Evolutionary conservation across 2,797 vertebrate species (phyloP).

Genomic region (Anas acuta): DNA sequence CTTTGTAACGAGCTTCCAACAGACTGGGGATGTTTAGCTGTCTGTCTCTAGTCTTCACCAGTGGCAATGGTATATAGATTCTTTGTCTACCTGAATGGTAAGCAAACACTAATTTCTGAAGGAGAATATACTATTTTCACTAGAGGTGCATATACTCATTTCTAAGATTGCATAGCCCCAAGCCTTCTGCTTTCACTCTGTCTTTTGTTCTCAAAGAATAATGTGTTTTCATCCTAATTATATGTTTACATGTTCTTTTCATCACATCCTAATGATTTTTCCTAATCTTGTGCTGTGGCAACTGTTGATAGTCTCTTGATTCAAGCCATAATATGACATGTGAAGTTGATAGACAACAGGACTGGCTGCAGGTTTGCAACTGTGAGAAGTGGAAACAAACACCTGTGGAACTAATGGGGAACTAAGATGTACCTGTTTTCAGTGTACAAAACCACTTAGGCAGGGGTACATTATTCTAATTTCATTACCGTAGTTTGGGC

Average conservation of each 20-base stretch:
- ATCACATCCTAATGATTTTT: neutral
- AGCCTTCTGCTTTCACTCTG: neutral
- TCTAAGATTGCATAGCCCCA: neutral
- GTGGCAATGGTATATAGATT: neutral
- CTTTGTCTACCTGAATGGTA: neutral
- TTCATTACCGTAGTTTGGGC: neutral
- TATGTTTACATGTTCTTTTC: neutral
- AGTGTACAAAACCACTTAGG: neutral
- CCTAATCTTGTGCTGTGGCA: neutral
- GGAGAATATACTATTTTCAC: neutral
- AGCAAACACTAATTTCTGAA: neutral
- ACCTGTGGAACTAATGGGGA: neutral
- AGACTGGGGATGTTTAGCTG: neutral
- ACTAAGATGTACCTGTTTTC: neutral
- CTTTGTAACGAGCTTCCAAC: neutral
- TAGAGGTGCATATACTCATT: neutral
- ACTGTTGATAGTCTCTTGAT: neutral
- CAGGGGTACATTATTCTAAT: neutral
- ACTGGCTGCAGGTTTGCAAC: neutral
- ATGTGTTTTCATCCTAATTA: neutral
- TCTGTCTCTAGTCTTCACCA: neutral
- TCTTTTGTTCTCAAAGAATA: neutral
- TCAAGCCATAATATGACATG: rapidly evolving
- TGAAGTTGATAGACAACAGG: neutral
- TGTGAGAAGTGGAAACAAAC: neutral